Evolutionary conservation across 2,797 vertebrate species (phyloP).

Genomic region (Oryzias sinensis): DNA sequence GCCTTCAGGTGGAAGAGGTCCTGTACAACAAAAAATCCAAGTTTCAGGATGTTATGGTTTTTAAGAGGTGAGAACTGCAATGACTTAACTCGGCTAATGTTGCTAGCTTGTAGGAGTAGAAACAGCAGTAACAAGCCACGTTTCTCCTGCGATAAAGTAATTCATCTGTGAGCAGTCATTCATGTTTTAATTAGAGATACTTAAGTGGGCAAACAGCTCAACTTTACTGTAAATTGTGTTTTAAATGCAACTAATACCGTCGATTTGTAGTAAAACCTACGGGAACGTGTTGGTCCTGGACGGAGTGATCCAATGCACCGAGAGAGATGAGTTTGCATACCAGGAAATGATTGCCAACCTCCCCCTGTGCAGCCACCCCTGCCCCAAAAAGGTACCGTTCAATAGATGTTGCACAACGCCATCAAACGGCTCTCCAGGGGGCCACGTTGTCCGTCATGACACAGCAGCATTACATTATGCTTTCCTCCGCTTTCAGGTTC

Average conservation of each 20-base stretch:
- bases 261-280: constrained; percentile 87
- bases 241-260: background rate
- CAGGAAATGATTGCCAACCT: constrained; percentile 98
- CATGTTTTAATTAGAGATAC: background rate
- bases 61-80: constrained; percentile 83
- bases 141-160: background rate
- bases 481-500: constrained; percentile 76
- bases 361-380: constrained; percentile 90
- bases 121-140: constrained; percentile 21
- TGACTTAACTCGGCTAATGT: constrained; percentile 29
- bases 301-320: constrained; percentile 97
- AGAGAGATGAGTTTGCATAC: constrained; percentile 96
- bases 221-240: background rate
- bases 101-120: constrained; percentile 43
- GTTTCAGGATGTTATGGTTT: constrained; percentile 94
- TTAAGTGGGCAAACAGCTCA: background rate
- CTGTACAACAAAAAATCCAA: constrained; percentile 87
- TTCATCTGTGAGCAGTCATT: background rate
- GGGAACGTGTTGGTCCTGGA: constrained; percentile 95
- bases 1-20: constrained; percentile 90
- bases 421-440: background rate
- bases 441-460: background rate
- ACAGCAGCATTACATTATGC: fast-evolving
- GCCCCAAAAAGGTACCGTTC: constrained; percentile 87
- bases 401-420: fast-evolving